Conservation (phyloP, 1,140 invertebrate genomes). For the Hetaerina americana region DNA sequence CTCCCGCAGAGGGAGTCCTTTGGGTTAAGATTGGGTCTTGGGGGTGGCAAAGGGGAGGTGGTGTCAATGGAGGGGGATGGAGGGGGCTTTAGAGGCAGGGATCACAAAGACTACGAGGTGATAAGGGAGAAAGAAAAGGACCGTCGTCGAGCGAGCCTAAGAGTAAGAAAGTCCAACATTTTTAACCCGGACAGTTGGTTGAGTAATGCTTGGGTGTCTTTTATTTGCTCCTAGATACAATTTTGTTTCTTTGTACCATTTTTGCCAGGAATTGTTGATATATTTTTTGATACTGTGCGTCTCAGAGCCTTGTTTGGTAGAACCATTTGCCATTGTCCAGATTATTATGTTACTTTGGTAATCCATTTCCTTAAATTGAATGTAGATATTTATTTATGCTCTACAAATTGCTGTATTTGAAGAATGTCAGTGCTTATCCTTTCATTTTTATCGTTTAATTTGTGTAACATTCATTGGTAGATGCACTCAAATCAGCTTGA, state of each 20-base stretch:
- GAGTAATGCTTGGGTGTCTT: background rate
- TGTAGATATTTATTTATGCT: too few relatives aligned
- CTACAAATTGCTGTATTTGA: background rate
- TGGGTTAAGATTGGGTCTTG: slow-evolving; percentile 11
- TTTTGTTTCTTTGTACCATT: background rate
- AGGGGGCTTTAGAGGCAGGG: background rate
- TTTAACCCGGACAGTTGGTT: background rate
- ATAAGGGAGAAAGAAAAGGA: slow-evolving; percentile 23
- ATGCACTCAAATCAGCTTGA: background rate
- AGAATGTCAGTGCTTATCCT: background rate
- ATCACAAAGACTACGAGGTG: background rate
- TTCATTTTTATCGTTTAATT: background rate
- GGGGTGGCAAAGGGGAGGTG: background rate
- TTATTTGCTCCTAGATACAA: background rate
- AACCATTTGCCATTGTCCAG: background rate
- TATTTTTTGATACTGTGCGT: too few relatives aligned
- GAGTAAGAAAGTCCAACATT: slow-evolving; percentile 29
- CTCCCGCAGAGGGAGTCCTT: background rate
- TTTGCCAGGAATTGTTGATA: too few relatives aligned
- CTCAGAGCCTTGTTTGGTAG: background rate
- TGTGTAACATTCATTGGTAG: background rate
- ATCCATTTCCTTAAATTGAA: background rate
- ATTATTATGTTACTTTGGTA: too few relatives aligned
- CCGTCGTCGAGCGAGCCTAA: slow-evolving; percentile 30
- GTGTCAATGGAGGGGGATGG: background rate